Evolutionary conservation across 2,113 vertebrate genomes (phyloP).

Genomic region (Elephantulus edwardii): DNA sequence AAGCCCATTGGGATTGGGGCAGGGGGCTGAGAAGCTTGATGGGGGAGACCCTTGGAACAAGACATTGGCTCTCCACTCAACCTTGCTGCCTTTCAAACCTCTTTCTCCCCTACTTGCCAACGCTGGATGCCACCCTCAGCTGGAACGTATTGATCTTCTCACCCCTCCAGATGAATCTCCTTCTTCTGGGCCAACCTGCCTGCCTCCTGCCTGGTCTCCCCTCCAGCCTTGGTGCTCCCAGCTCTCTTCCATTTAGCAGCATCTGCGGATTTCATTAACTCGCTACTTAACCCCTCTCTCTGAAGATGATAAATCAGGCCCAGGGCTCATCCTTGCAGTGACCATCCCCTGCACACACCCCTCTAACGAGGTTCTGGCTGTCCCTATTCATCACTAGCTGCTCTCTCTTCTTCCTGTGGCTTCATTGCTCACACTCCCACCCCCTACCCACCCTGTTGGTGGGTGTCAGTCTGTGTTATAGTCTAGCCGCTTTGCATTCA

Average conservation of each 20-base stretch:
- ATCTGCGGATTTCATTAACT: constrained; percentile 80
- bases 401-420: constrained; percentile 40
- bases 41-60: not conserved
- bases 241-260: constrained; percentile 74
- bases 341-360: constrained; percentile 47
- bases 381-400: constrained; percentile 70
- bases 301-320: constrained; percentile 80
- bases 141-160: not conserved
- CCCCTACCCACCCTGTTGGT: not conserved
- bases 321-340: constrained; percentile 41
- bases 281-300: constrained; percentile 78
- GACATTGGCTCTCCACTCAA: not conserved
- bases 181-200: constrained; percentile 37
- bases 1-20: not conserved
- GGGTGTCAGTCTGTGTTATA: constrained; percentile 8
- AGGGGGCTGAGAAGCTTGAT: not conserved
- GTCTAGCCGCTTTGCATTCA: constrained; percentile 29
- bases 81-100: constrained; percentile 1
- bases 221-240: constrained; percentile 25
- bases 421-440: not conserved
- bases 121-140: not conserved
- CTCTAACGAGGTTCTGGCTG: constrained; percentile 68
- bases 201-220: constrained; percentile 39
- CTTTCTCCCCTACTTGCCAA: not conserved
- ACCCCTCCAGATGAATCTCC: constrained; percentile 29